Percentiles rank a stretch among this genome's conserved stretches.
Conservation (phyloP, 2,888 invertebrate species). For the Harmothoe impar region DNA sequence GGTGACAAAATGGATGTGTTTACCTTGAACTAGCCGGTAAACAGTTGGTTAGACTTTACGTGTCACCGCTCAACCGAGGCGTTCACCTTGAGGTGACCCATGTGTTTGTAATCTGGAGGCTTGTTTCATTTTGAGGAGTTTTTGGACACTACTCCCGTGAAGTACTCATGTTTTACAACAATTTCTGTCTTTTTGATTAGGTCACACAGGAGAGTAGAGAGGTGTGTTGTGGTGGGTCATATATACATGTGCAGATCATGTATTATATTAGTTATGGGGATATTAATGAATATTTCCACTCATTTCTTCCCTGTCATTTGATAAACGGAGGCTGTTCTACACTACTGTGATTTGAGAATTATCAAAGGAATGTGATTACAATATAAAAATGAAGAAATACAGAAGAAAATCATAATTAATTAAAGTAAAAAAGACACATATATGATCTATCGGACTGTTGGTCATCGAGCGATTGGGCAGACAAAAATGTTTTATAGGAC, state of each 20-base stretch:
- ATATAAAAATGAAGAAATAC: neutral
- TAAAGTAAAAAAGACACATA: neutral
- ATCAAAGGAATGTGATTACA: constrained; percentile 34
- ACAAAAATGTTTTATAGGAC: neutral
- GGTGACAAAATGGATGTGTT: constrained; percentile 46
- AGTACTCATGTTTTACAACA: constrained; percentile 29
- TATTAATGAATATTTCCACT: too few species aligned
- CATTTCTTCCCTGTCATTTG: too few species aligned
- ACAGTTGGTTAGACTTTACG: constrained; percentile 12
- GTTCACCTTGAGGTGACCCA: neutral
- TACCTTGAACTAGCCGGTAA: constrained; percentile 43
- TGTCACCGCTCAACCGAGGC: constrained; percentile 2
- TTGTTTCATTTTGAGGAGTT: constrained; percentile 18
- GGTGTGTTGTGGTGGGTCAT: too few species aligned
- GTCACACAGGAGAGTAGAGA: neutral
- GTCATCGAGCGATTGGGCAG: neutral
- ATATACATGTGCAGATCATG: too few species aligned
- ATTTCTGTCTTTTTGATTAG: neutral
- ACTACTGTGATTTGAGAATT: neutral
- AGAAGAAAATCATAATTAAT: neutral
- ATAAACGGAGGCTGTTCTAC: too few species aligned
- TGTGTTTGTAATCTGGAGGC: constrained; percentile 47
- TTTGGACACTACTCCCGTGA: constrained; percentile 1
- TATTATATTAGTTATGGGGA: too few species aligned
- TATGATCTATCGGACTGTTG: neutral